Conservation (phyloP, 2,113 vertebrate genomes). For the Lophius piscatorius region DNA sequence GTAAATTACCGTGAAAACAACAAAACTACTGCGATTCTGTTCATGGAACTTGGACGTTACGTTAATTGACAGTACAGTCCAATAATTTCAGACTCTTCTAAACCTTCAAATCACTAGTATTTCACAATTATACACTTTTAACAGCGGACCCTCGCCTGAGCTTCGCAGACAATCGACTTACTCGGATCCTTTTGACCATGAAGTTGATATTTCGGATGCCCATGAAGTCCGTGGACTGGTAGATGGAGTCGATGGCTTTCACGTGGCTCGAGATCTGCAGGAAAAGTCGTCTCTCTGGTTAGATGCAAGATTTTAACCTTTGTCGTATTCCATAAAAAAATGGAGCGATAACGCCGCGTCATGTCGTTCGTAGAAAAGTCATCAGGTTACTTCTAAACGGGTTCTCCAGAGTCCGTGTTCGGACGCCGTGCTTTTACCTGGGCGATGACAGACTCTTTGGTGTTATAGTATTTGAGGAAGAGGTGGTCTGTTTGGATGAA, state of each 20-base stretch:
- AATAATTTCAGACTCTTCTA: too few species aligned
- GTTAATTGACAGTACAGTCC: too few species aligned
- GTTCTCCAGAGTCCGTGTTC: too few species aligned
- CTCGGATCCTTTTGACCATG: slow-evolving; percentile 97
- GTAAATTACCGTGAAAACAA: too few species aligned
- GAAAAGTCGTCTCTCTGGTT: slow-evolving; percentile 1
- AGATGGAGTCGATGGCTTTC: slow-evolving; percentile 95
- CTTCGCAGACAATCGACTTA: slow-evolving; percentile 73
- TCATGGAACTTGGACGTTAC: too few species aligned
- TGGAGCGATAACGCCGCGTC: not conserved
- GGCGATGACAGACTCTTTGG: slow-evolving; percentile 93
- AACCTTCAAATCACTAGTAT: too few species aligned
- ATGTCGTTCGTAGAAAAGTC: too few species aligned
- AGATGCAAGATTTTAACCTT: too few species aligned
- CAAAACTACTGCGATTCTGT: too few species aligned
- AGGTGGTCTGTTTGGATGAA: slow-evolving; percentile 98
- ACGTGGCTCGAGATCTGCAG: slow-evolving; percentile 97
- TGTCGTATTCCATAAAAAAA: not conserved
- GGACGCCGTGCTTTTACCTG: too few species aligned
- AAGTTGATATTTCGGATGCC: slow-evolving; percentile 97
- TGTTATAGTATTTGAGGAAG: slow-evolving; percentile 88
- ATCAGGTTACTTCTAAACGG: too few species aligned
- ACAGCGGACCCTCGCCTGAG: not conserved
- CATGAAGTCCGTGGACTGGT: slow-evolving; percentile 93
- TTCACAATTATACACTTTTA: too few species aligned